Evolutionary conservation across 2,113 vertebrate genomes (phyloP).

Genomic region (Erythrocercus mccallii): DNA sequence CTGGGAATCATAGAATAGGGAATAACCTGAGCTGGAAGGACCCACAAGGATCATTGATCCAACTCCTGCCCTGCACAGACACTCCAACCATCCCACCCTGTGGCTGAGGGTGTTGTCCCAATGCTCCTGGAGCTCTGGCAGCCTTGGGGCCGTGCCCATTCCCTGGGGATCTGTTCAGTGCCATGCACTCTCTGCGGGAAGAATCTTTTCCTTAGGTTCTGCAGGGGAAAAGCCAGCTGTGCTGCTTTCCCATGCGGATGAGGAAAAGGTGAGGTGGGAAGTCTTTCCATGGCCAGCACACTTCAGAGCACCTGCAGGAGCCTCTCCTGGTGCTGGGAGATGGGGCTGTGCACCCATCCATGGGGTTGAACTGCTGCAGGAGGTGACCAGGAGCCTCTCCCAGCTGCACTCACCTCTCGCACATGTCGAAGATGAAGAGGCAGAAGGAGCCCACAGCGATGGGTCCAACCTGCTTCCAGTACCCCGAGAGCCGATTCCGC

Average conservation of each 20-base stretch:
- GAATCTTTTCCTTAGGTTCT: neutral
- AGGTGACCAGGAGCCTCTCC: neutral
- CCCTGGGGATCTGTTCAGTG: neutral
- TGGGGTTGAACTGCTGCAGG: neutral
- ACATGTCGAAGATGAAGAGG: slow-evolving; percentile 98
- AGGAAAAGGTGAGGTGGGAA: neutral
- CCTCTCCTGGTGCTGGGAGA: neutral
- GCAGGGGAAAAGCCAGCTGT: neutral
- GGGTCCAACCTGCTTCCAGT: slow-evolving; percentile 97
- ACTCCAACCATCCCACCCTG: neutral
- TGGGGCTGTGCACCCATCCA: neutral
- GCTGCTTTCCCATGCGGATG: accelerated
- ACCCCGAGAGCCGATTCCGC: slow-evolving; percentile 90
- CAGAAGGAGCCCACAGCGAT: slow-evolving; percentile 96
- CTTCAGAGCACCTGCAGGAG: neutral
- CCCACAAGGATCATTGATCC: neutral
- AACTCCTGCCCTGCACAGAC: neutral
- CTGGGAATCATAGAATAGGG: neutral
- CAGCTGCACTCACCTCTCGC: slow-evolving; percentile 84
- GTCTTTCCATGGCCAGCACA: neutral
- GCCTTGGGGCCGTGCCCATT: accelerated
- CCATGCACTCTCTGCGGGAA: neutral
- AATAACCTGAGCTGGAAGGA: neutral
- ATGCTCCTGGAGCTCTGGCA: neutral
- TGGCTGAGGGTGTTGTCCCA: accelerated